These are phyloP conservation scores for Phaonia tiefii DNA, from an alignment of 2,888 invertebrate species.

Conservation along the genomic window DNA sequence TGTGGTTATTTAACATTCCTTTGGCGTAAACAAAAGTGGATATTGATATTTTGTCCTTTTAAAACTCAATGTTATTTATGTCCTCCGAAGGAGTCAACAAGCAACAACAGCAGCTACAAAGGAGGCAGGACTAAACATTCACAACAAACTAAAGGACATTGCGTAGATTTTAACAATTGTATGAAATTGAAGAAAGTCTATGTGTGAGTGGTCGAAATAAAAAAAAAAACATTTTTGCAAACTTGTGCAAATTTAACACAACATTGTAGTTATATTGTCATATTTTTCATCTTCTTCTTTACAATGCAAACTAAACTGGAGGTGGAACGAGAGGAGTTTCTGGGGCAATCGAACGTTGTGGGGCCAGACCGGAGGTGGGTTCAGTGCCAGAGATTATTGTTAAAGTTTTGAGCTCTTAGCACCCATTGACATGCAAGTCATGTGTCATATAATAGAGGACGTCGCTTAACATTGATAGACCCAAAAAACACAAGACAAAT, in stretches of 20 bases:
- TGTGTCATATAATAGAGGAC: slow-evolving; percentile 75
- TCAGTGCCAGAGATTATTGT: slow-evolving; percentile 63
- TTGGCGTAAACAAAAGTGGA: slow-evolving; percentile 80
- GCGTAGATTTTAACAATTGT: slow-evolving; percentile 56
- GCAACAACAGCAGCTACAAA: slow-evolving; percentile 41
- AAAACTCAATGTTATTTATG: slow-evolving; percentile 80
- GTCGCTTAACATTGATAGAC: slow-evolving; percentile 77
- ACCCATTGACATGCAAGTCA: slow-evolving; percentile 76
- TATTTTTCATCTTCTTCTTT: slow-evolving; percentile 45
- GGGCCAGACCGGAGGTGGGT: slow-evolving; percentile 25
- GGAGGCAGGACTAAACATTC: slow-evolving; percentile 62
- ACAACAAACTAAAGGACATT: slow-evolving; percentile 55
- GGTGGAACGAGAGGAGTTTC: slow-evolving; percentile 1
- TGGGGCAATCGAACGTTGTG: neutral
- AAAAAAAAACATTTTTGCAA: slow-evolving; percentile 69
- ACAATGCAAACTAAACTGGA: slow-evolving; percentile 30
- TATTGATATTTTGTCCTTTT: slow-evolving; percentile 81
- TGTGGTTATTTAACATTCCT: slow-evolving; percentile 76
- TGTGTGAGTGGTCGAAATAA: slow-evolving; percentile 3
- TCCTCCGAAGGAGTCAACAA: slow-evolving; percentile 64
- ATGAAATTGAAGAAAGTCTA: slow-evolving; percentile 12
- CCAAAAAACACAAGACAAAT: slow-evolving; percentile 60
- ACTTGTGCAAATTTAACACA: slow-evolving; percentile 77
- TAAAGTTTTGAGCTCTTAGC: slow-evolving; percentile 68
- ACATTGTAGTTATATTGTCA: slow-evolving; percentile 71